A percentile compares a stretch with the other conserved stretches of the same genome.
Evolutionary conservation across 1,140 invertebrate species (phyloP).

Genomic region (Sipha flava): DNA sequence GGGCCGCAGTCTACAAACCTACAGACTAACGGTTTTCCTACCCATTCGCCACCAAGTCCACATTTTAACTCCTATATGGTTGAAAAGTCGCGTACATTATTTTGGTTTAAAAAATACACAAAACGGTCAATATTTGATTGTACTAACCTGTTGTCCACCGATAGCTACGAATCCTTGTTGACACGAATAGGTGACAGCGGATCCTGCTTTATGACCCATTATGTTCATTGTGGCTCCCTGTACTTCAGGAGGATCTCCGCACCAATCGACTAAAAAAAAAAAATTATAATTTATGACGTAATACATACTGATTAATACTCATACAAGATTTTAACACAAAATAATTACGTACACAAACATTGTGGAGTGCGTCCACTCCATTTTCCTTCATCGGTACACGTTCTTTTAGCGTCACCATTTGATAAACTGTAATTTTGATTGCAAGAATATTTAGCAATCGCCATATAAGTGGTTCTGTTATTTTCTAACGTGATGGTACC

Average conservation of each 20-base stretch:
- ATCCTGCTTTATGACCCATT: conserved; percentile 62
- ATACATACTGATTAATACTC: not conserved
- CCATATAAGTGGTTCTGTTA: conserved; percentile 65
- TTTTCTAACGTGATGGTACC: conserved; percentile 60
- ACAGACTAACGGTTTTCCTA: conserved; percentile 66
- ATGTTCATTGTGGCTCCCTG: conserved; percentile 61
- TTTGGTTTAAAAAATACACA: not conserved
- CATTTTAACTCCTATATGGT: conserved; percentile 61
- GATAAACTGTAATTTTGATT: conserved; percentile 76
- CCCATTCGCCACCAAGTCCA: conserved; percentile 71
- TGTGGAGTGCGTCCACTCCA: conserved; percentile 73
- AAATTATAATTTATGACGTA: not conserved
- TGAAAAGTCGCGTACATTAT: not conserved
- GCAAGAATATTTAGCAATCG: conserved; percentile 65
- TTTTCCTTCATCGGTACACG: conserved; percentile 64
- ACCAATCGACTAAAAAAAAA: conserved; percentile 61
- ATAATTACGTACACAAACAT: conserved; percentile 56
- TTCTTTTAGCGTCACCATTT: conserved; percentile 57
- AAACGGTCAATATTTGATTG: not conserved
- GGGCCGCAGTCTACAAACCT: conserved; percentile 80
- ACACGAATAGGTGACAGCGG: conserved; percentile 69
- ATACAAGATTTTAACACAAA: not conserved
- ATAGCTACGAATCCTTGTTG: conserved; percentile 69
- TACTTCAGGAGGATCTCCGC: conserved; percentile 65
- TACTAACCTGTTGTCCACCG: conserved; percentile 64